These are phyloP conservation scores for Cololabis saira DNA, from an alignment of 2,113 vertebrate genomes.

Conservation along the genomic window DNA sequence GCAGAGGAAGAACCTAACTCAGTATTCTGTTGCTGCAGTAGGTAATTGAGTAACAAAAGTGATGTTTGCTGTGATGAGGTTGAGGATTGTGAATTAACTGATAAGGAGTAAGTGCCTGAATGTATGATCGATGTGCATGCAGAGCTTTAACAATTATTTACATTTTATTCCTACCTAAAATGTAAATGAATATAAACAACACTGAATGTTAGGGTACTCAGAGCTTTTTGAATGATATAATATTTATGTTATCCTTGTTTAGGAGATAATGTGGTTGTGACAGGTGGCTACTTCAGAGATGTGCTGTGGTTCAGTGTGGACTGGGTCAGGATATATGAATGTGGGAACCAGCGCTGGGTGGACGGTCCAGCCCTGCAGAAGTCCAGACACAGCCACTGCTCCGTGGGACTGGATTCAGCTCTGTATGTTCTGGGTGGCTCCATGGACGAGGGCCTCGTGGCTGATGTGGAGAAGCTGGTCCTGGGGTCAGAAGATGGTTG, in stretches of 20 bases:
- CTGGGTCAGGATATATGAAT: constrained; percentile 87
- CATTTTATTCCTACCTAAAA: background rate
- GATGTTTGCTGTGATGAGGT: background rate
- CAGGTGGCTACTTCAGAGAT: constrained; percentile 88
- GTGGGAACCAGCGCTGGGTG: constrained; percentile 82
- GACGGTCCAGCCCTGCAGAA: constrained; percentile 86
- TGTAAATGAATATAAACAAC: too few species aligned
- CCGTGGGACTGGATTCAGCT: constrained; percentile 77
- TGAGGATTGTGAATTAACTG: too few species aligned
- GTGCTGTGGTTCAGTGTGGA: constrained; percentile 90
- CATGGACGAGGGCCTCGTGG: constrained; percentile 83
- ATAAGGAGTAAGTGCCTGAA: too few species aligned
- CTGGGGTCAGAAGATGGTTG: constrained; percentile 78
- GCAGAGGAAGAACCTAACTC: constrained; percentile 87
- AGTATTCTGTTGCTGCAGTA: constrained; percentile 89
- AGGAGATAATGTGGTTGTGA: constrained; percentile 80
- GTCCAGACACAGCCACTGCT: constrained; percentile 88
- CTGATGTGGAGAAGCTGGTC: constrained; percentile 83
- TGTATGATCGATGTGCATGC: background rate
- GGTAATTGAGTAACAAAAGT: constrained; percentile 80
- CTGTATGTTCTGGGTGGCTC: constrained; percentile 88
- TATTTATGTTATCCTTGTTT: background rate
- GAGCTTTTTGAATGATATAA: too few species aligned
- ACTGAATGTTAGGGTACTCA: too few species aligned
- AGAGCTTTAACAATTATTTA: background rate